Percentiles rank a stretch among this genome's conserved stretches.
Conservation (phyloP, 2,888 invertebrate species). For the Sepioteuthis lessoniana region DNA sequence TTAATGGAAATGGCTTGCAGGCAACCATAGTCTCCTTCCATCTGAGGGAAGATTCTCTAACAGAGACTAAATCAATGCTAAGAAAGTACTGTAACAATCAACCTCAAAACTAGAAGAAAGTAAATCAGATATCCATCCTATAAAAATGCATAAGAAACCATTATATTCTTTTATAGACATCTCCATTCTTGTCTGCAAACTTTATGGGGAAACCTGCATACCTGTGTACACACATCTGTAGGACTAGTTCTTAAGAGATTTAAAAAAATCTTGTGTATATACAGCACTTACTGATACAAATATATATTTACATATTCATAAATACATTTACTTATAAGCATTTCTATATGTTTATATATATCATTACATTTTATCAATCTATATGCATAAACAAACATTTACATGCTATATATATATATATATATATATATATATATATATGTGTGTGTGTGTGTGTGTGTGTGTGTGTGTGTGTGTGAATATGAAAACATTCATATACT, state of each 20-base stretch:
- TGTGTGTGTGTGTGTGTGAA: too few species aligned
- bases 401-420: too few species aligned
- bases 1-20: conserved; percentile 7
- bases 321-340: neutral
- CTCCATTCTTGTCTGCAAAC: neutral
- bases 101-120: neutral
- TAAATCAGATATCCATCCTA: neutral
- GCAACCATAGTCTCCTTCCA: neutral
- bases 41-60: neutral
- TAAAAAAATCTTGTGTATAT: neutral
- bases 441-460: too few species aligned
- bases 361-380: too few species aligned
- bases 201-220: neutral
- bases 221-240: neutral
- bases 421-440: too few species aligned
- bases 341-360: neutral
- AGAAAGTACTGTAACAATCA: neutral
- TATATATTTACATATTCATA: neutral
- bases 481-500: too few species aligned
- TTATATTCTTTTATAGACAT: neutral
- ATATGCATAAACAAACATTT: too few species aligned
- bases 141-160: neutral
- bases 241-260: neutral
- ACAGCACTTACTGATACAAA: too few species aligned
- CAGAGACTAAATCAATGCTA: neutral